These are phyloP conservation scores for Vicugna pacos DNA, from an alignment of 2,113 vertebrate genomes.

Conservation along the genomic window DNA sequence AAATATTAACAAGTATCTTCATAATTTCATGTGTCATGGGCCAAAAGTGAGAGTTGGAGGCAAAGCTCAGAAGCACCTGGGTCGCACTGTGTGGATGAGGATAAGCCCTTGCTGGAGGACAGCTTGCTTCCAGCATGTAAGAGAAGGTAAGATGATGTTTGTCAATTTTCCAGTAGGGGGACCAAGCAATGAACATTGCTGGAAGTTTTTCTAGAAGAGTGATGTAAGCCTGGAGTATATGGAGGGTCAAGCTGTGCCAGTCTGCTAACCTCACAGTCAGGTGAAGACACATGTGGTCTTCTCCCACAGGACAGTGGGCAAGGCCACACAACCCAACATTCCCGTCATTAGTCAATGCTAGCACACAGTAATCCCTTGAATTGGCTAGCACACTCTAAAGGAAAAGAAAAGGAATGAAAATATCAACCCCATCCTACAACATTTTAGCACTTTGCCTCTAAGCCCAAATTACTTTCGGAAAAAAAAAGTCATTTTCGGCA, in stretches of 20 bases:
- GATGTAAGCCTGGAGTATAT: rapidly evolving
- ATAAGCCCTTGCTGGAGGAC: background rate
- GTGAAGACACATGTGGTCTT: background rate
- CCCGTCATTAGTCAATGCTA: background rate
- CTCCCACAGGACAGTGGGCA: background rate
- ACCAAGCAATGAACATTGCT: background rate
- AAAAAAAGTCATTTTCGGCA: slow-evolving; percentile 35
- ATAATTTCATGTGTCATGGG: background rate
- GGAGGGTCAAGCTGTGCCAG: background rate
- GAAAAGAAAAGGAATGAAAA: background rate
- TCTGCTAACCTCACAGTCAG: background rate
- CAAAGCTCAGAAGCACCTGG: background rate
- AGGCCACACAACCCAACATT: background rate
- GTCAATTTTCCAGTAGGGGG: background rate
- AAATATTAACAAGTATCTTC: background rate
- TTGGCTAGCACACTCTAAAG: background rate
- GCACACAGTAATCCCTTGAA: background rate
- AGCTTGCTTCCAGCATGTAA: background rate
- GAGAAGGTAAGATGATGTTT: background rate
- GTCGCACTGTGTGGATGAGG: background rate
- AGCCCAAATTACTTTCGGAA: background rate
- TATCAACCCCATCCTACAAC: background rate
- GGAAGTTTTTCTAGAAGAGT: background rate
- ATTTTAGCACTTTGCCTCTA: background rate
- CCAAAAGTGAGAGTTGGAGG: background rate